Conservation (phyloP, 2,888 invertebrate genomes). For the Hirtodrosophila duncani region DNA sequence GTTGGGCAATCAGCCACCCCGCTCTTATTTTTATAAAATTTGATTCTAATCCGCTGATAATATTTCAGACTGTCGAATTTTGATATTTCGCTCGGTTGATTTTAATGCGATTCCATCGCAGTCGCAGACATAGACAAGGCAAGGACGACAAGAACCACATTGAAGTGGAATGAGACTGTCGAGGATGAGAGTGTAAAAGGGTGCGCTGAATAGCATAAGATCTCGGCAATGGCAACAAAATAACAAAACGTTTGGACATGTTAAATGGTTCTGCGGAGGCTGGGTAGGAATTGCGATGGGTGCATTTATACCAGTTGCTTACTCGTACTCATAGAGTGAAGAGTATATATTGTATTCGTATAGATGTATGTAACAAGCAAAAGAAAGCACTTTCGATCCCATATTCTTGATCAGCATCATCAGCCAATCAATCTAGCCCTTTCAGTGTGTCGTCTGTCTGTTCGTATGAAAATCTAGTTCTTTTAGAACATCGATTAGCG, state of each 20-base stretch:
- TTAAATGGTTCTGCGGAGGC: constrained; percentile 15
- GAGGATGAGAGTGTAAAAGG: constrained; percentile 4
- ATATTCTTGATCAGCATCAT: too few relatives aligned
- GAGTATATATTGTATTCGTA: too few relatives aligned
- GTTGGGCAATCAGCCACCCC: constrained; percentile 28
- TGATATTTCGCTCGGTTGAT: constrained; percentile 60
- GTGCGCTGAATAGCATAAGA: constrained; percentile 17
- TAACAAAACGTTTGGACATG: constrained; percentile 38
- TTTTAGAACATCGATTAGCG: too few relatives aligned
- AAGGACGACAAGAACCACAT: background rate
- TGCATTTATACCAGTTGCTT: too few relatives aligned
- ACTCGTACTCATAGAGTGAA: too few relatives aligned
- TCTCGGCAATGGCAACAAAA: constrained; percentile 15
- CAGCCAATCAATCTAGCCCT: too few relatives aligned
- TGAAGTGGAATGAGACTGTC: background rate
- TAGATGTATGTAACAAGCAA: too few relatives aligned
- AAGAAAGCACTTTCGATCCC: too few relatives aligned
- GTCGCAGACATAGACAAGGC: constrained; percentile 1
- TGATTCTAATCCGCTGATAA: constrained; percentile 65
- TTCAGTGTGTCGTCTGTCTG: too few relatives aligned
- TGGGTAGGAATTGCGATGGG: background rate
- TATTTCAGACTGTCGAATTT: constrained; percentile 48
- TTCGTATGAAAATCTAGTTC: too few relatives aligned
- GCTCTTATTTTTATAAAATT: constrained; percentile 33
- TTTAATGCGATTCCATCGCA: constrained; percentile 55